phyloP scores from a whole-genome alignment of 2,113 vertebrate genomes.

The Colius striatus region DNA sequence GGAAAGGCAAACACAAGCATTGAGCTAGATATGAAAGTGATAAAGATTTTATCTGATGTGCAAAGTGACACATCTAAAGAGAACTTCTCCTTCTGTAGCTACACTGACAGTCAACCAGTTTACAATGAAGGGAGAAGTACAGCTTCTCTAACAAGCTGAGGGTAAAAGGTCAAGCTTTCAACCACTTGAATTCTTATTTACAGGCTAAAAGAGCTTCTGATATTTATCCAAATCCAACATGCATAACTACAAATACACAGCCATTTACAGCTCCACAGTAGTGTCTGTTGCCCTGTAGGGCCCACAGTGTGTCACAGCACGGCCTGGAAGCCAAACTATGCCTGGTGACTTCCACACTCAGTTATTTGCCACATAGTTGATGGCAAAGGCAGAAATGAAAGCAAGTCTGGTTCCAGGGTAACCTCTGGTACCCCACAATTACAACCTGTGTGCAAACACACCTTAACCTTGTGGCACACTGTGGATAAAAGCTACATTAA shows the following conservation, averaged over 20 bases:
- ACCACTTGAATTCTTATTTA: not conserved
- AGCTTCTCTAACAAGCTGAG: not conserved
- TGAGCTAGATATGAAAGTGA: not conserved
- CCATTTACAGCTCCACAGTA: not conserved
- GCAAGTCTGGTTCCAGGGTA: not conserved
- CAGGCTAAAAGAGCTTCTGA: not conserved
- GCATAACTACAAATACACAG: not conserved
- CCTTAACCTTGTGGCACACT: not conserved
- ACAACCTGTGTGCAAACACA: not conserved
- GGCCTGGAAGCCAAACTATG: not conserved
- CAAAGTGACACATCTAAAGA: not conserved
- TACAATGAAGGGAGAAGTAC: not conserved
- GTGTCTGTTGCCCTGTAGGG: not conserved
- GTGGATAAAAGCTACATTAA: fast-evolving
- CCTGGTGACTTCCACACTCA: not conserved
- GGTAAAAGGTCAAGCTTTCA: not conserved
- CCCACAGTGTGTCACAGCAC: not conserved
- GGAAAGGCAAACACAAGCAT: not conserved
- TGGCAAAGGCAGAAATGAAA: not conserved
- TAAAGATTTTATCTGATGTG: not conserved
- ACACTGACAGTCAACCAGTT: not conserved
- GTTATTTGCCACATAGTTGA: not conserved
- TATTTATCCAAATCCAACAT: not conserved
- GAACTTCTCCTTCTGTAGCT: not conserved
- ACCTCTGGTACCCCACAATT: not conserved